Conservation (phyloP, 1,140 invertebrate species). For the Himalopsyche phryganea region DNA sequence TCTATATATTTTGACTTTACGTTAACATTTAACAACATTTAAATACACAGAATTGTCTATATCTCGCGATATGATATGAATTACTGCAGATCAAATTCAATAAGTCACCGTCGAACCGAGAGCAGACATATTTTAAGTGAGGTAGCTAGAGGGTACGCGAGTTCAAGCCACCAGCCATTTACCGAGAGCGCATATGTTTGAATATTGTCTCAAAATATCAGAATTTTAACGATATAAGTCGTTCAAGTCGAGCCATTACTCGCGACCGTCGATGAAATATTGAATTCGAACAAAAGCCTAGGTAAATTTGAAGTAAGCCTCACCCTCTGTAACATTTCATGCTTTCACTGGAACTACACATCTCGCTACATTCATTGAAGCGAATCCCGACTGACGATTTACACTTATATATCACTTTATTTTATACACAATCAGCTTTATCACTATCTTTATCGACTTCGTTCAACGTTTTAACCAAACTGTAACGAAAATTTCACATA, state of each 20-base stretch:
- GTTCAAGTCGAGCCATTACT: not conserved
- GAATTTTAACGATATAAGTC: not conserved
- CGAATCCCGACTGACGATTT: slow-evolving; percentile 17
- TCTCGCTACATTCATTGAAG: slow-evolving; percentile 15
- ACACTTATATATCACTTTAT: slow-evolving; percentile 15
- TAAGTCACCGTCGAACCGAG: slow-evolving; percentile 21
- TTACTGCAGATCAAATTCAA: slow-evolving; percentile 8
- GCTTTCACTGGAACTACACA: slow-evolving; percentile 25
- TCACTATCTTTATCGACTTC: slow-evolving; percentile 8
- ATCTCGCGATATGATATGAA: not conserved
- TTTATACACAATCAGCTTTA: slow-evolving; percentile 10
- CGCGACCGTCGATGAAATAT: slow-evolving; percentile 18
- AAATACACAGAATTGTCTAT: not conserved
- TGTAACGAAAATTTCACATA: slow-evolving; percentile 15
- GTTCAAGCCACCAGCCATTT: slow-evolving; percentile 13
- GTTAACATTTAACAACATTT: not conserved
- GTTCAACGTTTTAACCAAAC: slow-evolving; percentile 11
- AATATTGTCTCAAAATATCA: slow-evolving; percentile 13
- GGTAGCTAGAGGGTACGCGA: slow-evolving; percentile 21
- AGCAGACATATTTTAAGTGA: slow-evolving; percentile 25
- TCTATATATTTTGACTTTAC: not conserved
- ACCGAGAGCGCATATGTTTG: slow-evolving; percentile 24
- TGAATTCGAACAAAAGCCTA: slow-evolving; percentile 15
- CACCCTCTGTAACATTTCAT: slow-evolving; percentile 26
- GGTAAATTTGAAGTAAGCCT: slow-evolving; percentile 15